These are phyloP conservation scores for Oxytorus armatus DNA, from an alignment of 2,888 invertebrate genomes.

Conservation along the genomic window DNA sequence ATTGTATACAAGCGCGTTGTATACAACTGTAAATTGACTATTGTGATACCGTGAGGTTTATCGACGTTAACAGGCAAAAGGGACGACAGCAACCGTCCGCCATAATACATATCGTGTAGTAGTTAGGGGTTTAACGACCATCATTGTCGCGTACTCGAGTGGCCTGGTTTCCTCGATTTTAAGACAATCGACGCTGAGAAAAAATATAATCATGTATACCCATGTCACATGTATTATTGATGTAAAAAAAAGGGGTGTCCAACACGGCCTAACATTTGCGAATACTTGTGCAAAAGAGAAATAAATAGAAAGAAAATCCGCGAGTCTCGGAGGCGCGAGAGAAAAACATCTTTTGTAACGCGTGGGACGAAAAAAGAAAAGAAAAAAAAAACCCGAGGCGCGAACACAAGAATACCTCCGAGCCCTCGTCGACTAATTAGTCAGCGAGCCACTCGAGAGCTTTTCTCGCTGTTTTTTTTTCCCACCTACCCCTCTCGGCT, in stretches of 20 bases:
- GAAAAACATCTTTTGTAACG: not conserved
- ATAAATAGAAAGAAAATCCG: constrained; percentile 4
- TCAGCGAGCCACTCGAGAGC: constrained; percentile 43
- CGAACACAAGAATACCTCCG: constrained; percentile 46
- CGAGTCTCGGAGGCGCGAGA: not conserved
- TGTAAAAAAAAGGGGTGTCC: no score
- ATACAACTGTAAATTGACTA: constrained; percentile 48
- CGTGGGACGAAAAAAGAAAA: constrained; percentile 37
- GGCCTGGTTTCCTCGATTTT: constrained; percentile 25
- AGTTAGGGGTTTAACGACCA: constrained; percentile 1
- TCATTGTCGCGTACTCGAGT: constrained; percentile 31
- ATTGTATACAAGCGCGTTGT: constrained; percentile 10
- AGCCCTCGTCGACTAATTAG: constrained; percentile 55
- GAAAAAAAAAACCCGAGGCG: constrained; percentile 27
- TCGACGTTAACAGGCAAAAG: constrained; percentile 55
- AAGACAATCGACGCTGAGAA: constrained; percentile 39
- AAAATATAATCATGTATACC: no score
- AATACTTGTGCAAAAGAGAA: no score
- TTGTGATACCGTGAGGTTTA: constrained; percentile 57
- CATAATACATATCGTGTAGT: constrained; percentile 32
- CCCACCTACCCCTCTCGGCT: no score
- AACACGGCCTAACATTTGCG: no score
- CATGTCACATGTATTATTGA: no score
- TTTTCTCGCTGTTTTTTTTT: no score
- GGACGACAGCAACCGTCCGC: constrained; percentile 30